Conservation (phyloP, 2,888 invertebrate species). For the Cantharis flavilabris region DNA sequence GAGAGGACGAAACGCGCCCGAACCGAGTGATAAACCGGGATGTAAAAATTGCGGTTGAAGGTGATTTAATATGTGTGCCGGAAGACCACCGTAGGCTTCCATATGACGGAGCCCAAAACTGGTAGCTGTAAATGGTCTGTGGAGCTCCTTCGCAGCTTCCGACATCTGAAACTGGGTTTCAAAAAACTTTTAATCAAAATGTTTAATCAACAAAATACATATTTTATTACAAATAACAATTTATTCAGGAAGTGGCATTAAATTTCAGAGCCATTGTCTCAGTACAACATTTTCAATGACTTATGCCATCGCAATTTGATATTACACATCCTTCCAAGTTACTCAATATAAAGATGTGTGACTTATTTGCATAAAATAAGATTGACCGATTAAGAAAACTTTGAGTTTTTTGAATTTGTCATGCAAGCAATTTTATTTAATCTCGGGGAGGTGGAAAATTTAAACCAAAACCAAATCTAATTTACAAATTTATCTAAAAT, state of each 20-base stretch:
- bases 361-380: neutral
- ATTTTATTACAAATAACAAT: neutral
- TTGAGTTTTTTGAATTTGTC: neutral
- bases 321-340: slow-evolving; percentile 23
- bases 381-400: neutral
- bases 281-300: slow-evolving; percentile 42
- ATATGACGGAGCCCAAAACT: slow-evolving; percentile 60
- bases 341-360: neutral
- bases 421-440: neutral
- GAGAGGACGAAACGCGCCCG: slow-evolving; percentile 64
- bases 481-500: neutral
- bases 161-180: slow-evolving; percentile 52
- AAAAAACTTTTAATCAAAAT: neutral
- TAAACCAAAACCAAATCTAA: neutral
- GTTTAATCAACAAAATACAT: neutral
- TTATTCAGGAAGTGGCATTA: slow-evolving; percentile 1
- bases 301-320: slow-evolving; percentile 28
- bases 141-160: slow-evolving; percentile 66
- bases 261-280: slow-evolving; percentile 43
- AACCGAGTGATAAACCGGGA: slow-evolving; percentile 65
- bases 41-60: slow-evolving; percentile 75
- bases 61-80: slow-evolving; percentile 70
- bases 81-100: slow-evolving; percentile 65
- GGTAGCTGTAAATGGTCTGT: slow-evolving; percentile 67
- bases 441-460: neutral